Base-by-base conservation (phyloP, 2,888 invertebrate genomes). In the Stenotaenia linearis region DNA sequence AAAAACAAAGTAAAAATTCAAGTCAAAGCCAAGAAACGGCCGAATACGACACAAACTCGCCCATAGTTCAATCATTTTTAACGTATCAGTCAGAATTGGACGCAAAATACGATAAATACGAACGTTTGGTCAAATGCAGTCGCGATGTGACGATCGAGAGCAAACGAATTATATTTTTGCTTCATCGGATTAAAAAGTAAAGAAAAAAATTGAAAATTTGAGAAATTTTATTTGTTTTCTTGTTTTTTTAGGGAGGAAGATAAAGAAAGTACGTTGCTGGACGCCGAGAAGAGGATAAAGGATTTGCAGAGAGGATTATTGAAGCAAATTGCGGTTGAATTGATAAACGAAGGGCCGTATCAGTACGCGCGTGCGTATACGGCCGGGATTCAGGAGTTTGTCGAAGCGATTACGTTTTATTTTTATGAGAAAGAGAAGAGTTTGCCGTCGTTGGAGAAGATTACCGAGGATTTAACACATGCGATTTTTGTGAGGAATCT, bases 91-190 rank as follows among this genome's bases (percentile, higher is more conserved):
- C 40, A 21, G 80, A 80, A 30, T 28, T 96, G 45, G 94, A 93
- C 83, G 88, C 88, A 0, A 92, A 92, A 82, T 93, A 96, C 83
- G 95, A 96, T 85, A 90, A 93, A 81, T 90, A 92, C 84, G 96
- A 96, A 85, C 88, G 93, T 74, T 89, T 96, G 35, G 90, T 95
- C 0, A 95, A 96, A 87, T 85, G 92, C 0, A 91, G 92, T 81
- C 89, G 95, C 30, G 96, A 95, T 84, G 90, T 95, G 23, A 95
- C 95, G 0, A 94, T 95, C 82, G 95, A 96, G 84, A 94, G 95
- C 86, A 97, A 97, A 85, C 88, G 95, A 80, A 92, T 94, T 5
- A 97, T 96, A 82, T 96, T 95, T 85, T 86, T 93, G 12, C 86
- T 97, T 23, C 96, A 96, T 85, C 92, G 93, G 37, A 88, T 91